Percentiles rank a stretch among this genome's conserved stretches.
phyloP scores from a whole-genome alignment of 2,888 invertebrate genomes.

The Ecdyonurus torrentis region DNA sequence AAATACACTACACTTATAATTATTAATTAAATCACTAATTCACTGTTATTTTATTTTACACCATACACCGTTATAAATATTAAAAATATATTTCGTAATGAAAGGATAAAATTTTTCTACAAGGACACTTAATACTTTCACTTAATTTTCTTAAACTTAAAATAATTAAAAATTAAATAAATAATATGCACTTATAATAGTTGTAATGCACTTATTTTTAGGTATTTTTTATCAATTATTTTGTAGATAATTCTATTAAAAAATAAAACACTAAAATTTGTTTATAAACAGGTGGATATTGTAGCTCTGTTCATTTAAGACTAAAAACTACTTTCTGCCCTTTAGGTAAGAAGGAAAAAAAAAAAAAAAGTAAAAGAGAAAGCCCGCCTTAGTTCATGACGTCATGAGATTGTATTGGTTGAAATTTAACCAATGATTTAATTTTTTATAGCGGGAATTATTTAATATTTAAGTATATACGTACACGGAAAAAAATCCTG shows the following conservation, averaged over 20 bases:
- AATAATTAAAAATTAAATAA: too few relatives aligned
- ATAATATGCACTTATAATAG: too few relatives aligned
- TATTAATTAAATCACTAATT: neutral
- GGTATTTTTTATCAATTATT: too few relatives aligned
- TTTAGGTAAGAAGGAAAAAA: too few relatives aligned
- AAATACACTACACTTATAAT: too few relatives aligned
- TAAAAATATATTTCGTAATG: neutral
- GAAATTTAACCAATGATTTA: neutral
- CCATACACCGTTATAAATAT: neutral
- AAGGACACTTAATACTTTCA: neutral
- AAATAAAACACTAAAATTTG: too few relatives aligned
- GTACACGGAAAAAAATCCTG: too few relatives aligned
- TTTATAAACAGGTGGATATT: neutral
- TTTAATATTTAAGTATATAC: too few relatives aligned
- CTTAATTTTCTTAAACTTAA: neutral
- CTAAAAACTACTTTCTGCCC: neutral
- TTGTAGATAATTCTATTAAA: too few relatives aligned
- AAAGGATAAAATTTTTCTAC: neutral
- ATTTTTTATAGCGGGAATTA: neutral
- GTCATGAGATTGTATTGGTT: neutral
- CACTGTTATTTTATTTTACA: neutral
- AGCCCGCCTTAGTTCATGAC: neutral
- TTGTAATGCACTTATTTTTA: too few relatives aligned
- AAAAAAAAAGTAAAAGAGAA: neutral
- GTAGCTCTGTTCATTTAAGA: neutral